These are phyloP conservation scores for Vipera latastei DNA, from an alignment of 2,797 vertebrate genomes.

Conservation along the genomic window DNA sequence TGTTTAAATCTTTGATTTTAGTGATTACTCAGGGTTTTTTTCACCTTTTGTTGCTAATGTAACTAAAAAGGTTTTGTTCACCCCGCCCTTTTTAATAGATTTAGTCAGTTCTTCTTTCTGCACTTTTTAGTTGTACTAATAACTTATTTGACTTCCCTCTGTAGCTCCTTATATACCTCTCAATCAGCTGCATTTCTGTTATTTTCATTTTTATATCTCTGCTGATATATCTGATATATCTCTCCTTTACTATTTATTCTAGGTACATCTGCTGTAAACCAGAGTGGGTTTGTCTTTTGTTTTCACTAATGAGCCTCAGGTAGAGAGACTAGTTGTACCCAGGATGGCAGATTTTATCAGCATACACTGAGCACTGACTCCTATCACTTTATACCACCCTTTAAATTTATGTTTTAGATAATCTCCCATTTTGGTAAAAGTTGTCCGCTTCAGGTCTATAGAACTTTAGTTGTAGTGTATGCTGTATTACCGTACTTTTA, in stretches of 20 bases:
- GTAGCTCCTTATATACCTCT: not conserved
- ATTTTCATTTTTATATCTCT: not conserved
- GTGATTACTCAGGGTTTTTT: too few relatives aligned
- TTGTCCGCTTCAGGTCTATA: not conserved
- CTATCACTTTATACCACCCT: not conserved
- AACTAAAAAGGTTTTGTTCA: too few relatives aligned
- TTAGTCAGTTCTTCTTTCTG: not conserved
- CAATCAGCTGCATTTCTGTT: not conserved
- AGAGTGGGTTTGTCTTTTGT: not conserved
- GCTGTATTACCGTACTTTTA: not conserved
- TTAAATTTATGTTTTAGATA: not conserved
- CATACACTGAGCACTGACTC: not conserved
- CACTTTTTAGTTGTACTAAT: not conserved
- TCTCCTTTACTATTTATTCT: not conserved
- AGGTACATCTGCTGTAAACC: not conserved
- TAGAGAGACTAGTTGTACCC: not conserved
- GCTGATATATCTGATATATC: not conserved
- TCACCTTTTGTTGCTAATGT: too few relatives aligned
- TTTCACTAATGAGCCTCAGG: not conserved
- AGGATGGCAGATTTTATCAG: not conserved
- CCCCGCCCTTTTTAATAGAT: not conserved
- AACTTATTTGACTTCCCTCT: not conserved
- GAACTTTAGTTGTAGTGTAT: not conserved
- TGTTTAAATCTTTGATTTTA: too few relatives aligned
- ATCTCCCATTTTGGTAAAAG: not conserved